These are phyloP conservation scores for Tetragnatha montana DNA, from an alignment of 2,888 invertebrate species.

Conservation along the genomic window DNA sequence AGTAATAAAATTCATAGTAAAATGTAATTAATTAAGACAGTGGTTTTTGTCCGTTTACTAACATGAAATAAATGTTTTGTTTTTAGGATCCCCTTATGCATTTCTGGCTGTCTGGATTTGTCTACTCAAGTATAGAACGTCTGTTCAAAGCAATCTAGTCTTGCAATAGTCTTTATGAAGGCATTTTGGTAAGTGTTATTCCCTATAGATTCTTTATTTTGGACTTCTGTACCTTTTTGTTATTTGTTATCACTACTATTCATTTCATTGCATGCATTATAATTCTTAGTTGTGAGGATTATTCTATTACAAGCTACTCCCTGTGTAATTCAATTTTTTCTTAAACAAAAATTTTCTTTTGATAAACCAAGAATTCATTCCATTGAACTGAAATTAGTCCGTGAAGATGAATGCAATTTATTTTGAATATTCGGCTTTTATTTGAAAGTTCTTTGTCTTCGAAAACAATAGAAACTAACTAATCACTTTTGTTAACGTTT, in stretches of 20 bases:
- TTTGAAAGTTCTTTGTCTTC: too few relatives aligned
- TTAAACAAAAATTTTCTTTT: not conserved
- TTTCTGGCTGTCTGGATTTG: not conserved
- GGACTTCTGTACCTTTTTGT: too few relatives aligned
- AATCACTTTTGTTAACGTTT: too few relatives aligned
- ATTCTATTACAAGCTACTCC: not conserved
- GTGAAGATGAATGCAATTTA: not conserved
- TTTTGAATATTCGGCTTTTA: too few relatives aligned
- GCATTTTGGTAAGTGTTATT: not conserved
- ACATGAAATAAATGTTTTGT: not conserved
- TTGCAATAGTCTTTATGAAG: not conserved
- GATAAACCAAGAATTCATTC: not conserved
- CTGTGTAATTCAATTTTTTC: not conserved
- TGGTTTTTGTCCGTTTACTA: not conserved
- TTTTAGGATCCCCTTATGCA: not conserved
- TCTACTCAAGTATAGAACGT: not conserved
- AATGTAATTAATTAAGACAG: not conserved
- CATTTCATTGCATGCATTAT: too few relatives aligned
- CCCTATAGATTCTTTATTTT: not conserved
- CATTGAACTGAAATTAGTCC: not conserved
- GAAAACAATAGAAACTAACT: too few relatives aligned
- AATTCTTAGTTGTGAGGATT: not conserved
- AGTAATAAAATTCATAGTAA: not conserved
- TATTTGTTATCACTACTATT: too few relatives aligned
- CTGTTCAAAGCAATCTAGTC: not conserved